phyloP scores from a whole-genome alignment of 1,140 invertebrate genomes.

The Ceratitis capitata region DNA sequence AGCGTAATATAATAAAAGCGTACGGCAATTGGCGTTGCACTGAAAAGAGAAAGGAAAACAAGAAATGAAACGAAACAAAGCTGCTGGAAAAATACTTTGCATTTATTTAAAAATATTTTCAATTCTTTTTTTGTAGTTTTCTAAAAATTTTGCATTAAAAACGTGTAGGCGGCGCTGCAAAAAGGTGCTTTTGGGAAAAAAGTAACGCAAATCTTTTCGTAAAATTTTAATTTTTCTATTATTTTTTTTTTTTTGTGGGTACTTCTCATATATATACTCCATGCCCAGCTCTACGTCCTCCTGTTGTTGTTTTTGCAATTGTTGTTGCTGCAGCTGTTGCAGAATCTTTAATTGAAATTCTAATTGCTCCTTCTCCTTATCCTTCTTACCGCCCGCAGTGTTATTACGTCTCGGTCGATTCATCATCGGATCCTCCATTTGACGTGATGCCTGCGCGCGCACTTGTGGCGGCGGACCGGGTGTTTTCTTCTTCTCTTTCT shows the following conservation, averaged over 20 bases:
- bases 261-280: conserved; percentile 56
- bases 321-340: conserved; percentile 44
- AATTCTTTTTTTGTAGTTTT: not conserved
- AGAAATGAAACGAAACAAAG: not conserved
- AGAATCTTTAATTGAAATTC: conserved; percentile 16
- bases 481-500: conserved; percentile 60
- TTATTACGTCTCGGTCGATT: conserved; percentile 53
- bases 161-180: not conserved
- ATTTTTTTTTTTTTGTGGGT: conserved; percentile 42
- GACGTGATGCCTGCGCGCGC: conserved; percentile 55
- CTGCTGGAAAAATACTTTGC: not conserved
- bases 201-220: not conserved
- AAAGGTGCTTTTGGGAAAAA: conserved; percentile 25
- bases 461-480: conserved; percentile 57
- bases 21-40: not conserved
- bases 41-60: not conserved
- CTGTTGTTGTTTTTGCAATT: conserved; percentile 55
- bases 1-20: not conserved
- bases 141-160: not conserved
- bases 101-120: not conserved
- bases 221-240: not conserved
- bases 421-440: conserved; percentile 60
- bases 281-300: not conserved
- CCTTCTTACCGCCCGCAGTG: conserved; percentile 10
- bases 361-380: conserved; percentile 21